These are phyloP conservation scores for Sebastes elongatus DNA, from an alignment of 2,797 vertebrate species.

Conservation along the genomic window DNA sequence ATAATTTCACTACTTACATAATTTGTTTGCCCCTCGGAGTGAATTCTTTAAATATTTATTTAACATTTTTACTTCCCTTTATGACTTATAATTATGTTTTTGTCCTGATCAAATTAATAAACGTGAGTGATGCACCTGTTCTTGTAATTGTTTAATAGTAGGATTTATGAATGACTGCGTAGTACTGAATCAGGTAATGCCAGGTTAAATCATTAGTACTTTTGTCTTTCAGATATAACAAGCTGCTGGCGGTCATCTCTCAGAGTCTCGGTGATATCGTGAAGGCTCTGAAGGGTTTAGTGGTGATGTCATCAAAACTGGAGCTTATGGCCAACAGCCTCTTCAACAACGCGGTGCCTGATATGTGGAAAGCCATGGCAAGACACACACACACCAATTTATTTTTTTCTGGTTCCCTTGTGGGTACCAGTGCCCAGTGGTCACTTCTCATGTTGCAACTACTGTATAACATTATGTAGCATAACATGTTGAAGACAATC, in stretches of 20 bases:
- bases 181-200: background rate
- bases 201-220: background rate
- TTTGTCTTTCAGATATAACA: slow-evolving; percentile 86
- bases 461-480: background rate
- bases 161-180: background rate
- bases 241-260: slow-evolving; percentile 83
- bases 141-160: background rate
- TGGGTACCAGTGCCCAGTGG: background rate
- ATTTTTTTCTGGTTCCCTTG: background rate
- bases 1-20: background rate
- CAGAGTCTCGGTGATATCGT: slow-evolving; percentile 86
- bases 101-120: background rate
- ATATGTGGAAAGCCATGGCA: slow-evolving; percentile 90
- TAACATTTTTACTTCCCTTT: background rate
- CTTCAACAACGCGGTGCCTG: slow-evolving; percentile 90
- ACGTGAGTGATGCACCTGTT: background rate
- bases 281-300: slow-evolving; percentile 91
- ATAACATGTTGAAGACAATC: background rate
- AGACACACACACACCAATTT: slow-evolving; percentile 11
- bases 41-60: background rate
- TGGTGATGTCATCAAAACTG: slow-evolving; percentile 92
- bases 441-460: background rate
- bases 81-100: background rate
- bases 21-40: background rate
- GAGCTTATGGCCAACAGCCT: slow-evolving; percentile 91